Conservation (phyloP, 2,113 vertebrate genomes). For the Monarcha castaneiventris region DNA sequence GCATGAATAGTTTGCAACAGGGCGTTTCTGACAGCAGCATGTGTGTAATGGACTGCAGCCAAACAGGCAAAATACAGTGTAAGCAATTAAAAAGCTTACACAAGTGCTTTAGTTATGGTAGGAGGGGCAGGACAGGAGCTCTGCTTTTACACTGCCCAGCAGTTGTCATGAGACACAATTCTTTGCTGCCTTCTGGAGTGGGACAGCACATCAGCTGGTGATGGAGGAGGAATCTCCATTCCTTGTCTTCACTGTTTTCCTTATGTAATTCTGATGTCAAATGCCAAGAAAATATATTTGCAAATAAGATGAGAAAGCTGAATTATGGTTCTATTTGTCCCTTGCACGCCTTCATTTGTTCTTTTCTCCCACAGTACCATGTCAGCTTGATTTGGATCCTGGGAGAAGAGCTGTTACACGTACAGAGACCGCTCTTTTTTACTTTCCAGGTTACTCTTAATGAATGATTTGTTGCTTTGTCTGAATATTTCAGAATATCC, state of each 20-base stretch:
- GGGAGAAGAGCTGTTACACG: not conserved
- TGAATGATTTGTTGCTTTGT: conserved; percentile 15
- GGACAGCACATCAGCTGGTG: not conserved
- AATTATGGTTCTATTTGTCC: not conserved
- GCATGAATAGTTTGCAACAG: not conserved
- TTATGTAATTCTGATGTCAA: not conserved
- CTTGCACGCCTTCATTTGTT: not conserved
- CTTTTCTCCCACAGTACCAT: not conserved
- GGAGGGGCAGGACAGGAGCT: not conserved
- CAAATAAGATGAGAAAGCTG: not conserved
- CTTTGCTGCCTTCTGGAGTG: not conserved
- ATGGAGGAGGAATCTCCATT: not conserved
- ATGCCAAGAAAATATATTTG: not conserved
- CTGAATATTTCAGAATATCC: conserved; percentile 29
- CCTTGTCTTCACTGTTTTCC: not conserved
- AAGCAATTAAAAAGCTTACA: not conserved
- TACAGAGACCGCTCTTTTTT: not conserved
- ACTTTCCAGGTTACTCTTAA: not conserved
- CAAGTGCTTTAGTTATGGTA: not conserved
- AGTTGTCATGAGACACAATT: not conserved
- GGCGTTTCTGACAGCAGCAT: not conserved
- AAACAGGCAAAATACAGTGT: not conserved
- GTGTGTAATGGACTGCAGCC: not conserved
- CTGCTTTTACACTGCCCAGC: not conserved
- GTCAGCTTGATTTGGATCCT: not conserved